phyloP scores from a whole-genome alignment of 1,140 invertebrate species.

The Zophobas atratus region DNA sequence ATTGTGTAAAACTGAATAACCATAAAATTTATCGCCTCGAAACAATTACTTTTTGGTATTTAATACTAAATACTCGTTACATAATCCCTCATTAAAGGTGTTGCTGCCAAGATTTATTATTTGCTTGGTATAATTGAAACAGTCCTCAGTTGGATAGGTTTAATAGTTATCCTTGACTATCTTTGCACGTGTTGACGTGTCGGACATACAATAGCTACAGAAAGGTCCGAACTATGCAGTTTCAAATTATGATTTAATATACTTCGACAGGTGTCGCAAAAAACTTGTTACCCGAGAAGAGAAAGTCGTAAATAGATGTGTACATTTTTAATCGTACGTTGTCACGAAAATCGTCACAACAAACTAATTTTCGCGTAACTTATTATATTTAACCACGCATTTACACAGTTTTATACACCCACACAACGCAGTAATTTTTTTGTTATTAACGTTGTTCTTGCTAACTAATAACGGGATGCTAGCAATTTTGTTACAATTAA shows the following conservation, averaged over 20 bases:
- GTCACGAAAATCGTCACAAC: neutral
- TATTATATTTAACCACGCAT: neutral
- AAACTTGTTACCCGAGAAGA: neutral
- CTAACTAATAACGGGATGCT: conserved; percentile 29
- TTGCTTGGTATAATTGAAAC: neutral
- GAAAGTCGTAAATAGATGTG: neutral
- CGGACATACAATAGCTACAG: neutral
- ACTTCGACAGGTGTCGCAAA: neutral
- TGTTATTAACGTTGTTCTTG: conserved; percentile 25
- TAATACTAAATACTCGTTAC: neutral
- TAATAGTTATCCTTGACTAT: conserved; percentile 6
- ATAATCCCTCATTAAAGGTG: neutral
- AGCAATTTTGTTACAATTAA: conserved; percentile 29
- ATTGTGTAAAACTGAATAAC: too few relatives aligned
- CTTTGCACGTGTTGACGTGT: neutral
- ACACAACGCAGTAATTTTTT: conserved; percentile 3
- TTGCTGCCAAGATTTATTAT: neutral
- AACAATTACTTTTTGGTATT: neutral
- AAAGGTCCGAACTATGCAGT: neutral
- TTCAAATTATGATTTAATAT: neutral
- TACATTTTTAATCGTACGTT: neutral
- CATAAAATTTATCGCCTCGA: too few relatives aligned
- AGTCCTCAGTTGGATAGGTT: neutral
- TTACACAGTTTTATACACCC: neutral
- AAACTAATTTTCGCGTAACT: neutral